Evolutionary conservation across 2,113 vertebrate species (phyloP).

Genomic region (Bettongia penicillata): DNA sequence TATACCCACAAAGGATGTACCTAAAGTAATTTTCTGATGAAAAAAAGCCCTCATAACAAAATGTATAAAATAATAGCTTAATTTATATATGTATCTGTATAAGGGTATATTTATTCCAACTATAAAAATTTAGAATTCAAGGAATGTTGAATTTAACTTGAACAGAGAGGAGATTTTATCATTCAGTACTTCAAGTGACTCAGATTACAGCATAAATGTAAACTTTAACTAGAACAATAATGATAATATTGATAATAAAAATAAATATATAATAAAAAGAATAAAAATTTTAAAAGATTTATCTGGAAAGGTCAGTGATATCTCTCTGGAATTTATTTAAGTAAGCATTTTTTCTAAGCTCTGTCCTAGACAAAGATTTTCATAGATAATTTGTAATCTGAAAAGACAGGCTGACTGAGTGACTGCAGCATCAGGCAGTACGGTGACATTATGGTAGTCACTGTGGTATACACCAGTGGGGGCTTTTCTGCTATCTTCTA

Average conservation of each 20-base stretch:
- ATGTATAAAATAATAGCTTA: background rate
- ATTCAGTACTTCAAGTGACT: background rate
- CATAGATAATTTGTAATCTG: background rate
- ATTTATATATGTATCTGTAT: background rate
- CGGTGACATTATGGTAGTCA: background rate
- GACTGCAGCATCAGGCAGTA: background rate
- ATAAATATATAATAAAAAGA: too few species aligned
- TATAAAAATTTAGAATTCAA: background rate
- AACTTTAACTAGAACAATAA: background rate
- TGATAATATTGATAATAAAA: background rate
- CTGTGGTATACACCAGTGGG: background rate
- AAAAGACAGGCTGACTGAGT: background rate
- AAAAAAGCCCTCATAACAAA: background rate
- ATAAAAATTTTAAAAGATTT: background rate
- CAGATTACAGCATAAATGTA: background rate
- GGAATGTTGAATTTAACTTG: background rate
- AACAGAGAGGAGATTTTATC: background rate
- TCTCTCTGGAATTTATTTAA: background rate
- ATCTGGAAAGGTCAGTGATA: background rate
- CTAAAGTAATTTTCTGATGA: background rate
- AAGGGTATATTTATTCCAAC: background rate
- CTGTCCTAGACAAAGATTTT: background rate
- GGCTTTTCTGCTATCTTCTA: background rate
- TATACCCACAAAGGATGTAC: background rate
- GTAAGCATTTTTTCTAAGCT: background rate